These are phyloP conservation scores for Chrosomus eos DNA, from an alignment of 2,797 vertebrate genomes.

Conservation along the genomic window DNA sequence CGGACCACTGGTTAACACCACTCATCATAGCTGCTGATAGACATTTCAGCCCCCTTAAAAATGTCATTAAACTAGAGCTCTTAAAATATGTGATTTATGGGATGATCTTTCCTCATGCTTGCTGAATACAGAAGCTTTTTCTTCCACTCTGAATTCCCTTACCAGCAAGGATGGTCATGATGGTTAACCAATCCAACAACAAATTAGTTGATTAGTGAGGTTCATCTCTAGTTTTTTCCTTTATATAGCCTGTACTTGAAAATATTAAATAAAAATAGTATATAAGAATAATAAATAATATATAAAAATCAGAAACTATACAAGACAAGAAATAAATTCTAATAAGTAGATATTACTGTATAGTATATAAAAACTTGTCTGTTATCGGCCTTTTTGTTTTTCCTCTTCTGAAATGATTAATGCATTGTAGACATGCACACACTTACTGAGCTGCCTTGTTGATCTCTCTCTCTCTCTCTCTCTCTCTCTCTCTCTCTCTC, in stretches of 20 bases:
- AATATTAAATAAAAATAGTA: no score
- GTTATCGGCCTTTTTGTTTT: constrained; percentile 28
- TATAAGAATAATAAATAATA: no score
- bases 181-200: not conserved
- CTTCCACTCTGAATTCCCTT: not conserved
- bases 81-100: not conserved
- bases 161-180: not conserved
- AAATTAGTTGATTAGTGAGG: not conserved
- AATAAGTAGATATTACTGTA: no score
- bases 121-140: not conserved
- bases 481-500: constrained; percentile 27
- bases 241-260: not conserved
- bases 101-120: not conserved
- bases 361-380: no score
- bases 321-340: no score
- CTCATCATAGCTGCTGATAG: not conserved
- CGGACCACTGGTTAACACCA: constrained; percentile 5
- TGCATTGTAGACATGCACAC: constrained; percentile 29
- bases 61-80: not conserved
- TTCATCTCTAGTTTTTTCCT: not conserved
- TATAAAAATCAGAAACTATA: no score
- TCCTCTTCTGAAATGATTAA: constrained; percentile 40
- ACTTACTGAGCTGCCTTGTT: constrained; percentile 3
- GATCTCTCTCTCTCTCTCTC: constrained; percentile 26
- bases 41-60: not conserved